A percentile compares a stretch with the other conserved stretches of the same genome.
phyloP scores from a whole-genome alignment of 2,113 vertebrate species.

The Sinocyclocheilus anophthalmus region DNA sequence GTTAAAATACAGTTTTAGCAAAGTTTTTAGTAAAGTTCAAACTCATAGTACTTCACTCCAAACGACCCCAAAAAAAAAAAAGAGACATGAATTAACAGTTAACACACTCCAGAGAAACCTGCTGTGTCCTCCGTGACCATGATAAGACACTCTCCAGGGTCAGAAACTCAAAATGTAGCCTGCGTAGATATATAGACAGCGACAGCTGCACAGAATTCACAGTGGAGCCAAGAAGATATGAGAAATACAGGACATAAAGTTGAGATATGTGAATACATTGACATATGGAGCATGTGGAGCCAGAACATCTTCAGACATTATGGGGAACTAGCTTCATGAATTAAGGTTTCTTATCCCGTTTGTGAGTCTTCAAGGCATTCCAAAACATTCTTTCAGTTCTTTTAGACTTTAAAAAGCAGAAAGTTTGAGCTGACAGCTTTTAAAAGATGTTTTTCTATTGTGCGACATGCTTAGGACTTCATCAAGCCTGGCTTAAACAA shows the following conservation, averaged over 20 bases:
- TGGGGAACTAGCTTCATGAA: no score
- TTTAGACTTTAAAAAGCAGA: background rate
- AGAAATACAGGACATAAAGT: background rate
- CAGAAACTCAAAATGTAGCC: background rate
- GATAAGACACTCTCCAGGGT: background rate
- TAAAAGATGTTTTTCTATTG: constrained; percentile 32
- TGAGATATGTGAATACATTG: constrained; percentile 10
- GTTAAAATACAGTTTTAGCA: background rate
- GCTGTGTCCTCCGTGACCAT: background rate
- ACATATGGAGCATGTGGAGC: background rate
- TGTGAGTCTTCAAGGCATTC: constrained; percentile 26
- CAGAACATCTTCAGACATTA: no score
- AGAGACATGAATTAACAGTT: background rate
- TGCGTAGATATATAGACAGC: background rate
- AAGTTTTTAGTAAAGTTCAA: background rate
- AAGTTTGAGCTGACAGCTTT: background rate
- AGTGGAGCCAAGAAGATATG: background rate
- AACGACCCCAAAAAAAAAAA: background rate
- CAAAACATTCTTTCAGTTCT: background rate
- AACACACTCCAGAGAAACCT: background rate
- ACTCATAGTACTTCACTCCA: background rate
- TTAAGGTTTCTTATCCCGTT: background rate
- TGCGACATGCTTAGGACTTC: constrained; percentile 11
- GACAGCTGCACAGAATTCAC: background rate
- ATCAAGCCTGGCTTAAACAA: constrained; percentile 29